Percentiles rank a stretch among this genome's conserved stretches.
phyloP scores from a whole-genome alignment of 2,888 invertebrate species.

The Gasteruption jaculator region DNA sequence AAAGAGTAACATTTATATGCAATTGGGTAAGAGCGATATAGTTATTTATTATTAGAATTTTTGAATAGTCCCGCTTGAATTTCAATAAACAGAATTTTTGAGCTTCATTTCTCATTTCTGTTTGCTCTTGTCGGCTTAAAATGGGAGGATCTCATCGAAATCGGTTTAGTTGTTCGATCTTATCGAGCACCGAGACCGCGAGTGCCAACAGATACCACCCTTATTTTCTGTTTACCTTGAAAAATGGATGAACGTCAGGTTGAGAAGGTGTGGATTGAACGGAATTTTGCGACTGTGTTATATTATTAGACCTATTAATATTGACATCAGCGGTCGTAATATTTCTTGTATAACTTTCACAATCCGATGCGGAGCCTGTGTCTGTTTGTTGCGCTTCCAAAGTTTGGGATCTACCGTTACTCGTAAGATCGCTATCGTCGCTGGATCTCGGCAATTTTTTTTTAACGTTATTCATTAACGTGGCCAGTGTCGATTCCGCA shows the following conservation, averaged over 20 bases:
- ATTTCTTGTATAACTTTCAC: slow-evolving; percentile 60
- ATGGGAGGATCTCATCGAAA: too few species aligned
- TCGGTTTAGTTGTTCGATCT: too few species aligned
- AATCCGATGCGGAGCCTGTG: slow-evolving; percentile 58
- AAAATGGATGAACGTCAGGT: slow-evolving; percentile 59
- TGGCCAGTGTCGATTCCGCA: slow-evolving; percentile 66
- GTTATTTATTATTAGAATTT: too few species aligned
- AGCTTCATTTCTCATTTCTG: too few species aligned
- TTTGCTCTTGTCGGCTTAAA: too few species aligned
- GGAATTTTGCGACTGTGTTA: slow-evolving; percentile 54
- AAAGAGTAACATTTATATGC: too few species aligned
- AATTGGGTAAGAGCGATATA: too few species aligned
- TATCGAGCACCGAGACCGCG: too few species aligned
- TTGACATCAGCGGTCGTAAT: slow-evolving; percentile 50
- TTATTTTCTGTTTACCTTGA: slow-evolving; percentile 56
- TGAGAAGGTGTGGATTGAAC: slow-evolving; percentile 53
- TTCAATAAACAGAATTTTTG: too few species aligned
- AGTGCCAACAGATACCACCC: too few species aligned
- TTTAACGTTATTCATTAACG: slow-evolving; percentile 60
- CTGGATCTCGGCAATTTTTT: slow-evolving; percentile 75
- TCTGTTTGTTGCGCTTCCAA: slow-evolving; percentile 46
- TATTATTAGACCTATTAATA: slow-evolving; percentile 46
- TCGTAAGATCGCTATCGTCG: slow-evolving; percentile 42
- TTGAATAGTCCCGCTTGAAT: too few species aligned
- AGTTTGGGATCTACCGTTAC: slow-evolving; percentile 38